phyloP scores from a whole-genome alignment of 2,888 invertebrate species.

The Amiota minor region DNA sequence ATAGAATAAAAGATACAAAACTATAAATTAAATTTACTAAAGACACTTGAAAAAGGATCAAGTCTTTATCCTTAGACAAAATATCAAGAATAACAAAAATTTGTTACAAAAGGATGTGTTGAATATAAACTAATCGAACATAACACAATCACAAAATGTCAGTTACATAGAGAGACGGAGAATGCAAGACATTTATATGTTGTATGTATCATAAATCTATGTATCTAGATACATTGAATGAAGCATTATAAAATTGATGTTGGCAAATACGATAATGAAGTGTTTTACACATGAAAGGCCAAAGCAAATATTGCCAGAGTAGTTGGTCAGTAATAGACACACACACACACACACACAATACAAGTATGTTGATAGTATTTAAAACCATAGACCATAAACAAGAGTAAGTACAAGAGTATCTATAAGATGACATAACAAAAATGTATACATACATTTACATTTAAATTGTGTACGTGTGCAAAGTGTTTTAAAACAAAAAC shows the following conservation, averaged over 20 bases:
- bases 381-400: too few relatives aligned
- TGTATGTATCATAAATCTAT: not conserved
- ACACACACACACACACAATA: too few relatives aligned
- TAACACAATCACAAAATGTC: not conserved
- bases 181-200: not conserved
- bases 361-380: too few relatives aligned
- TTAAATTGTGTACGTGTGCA: constrained; percentile 37
- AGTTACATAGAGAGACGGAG: not conserved
- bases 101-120: not conserved
- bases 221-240: not conserved
- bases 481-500: not conserved
- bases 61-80: not conserved
- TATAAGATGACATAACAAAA: constrained; percentile 29
- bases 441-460: constrained; percentile 49
- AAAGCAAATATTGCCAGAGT: constrained; percentile 48
- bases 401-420: too few relatives aligned
- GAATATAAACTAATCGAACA: too few relatives aligned
- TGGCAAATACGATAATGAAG: constrained; percentile 56
- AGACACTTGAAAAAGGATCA: not conserved
- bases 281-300: constrained; percentile 53
- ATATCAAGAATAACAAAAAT: not conserved
- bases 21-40: constrained; percentile 12
- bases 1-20: constrained; percentile 2
- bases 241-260: constrained; percentile 29
- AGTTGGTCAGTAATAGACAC: constrained; percentile 38